Conservation (phyloP, 2,888 invertebrate genomes). For the Girardia tigrina region DNA sequence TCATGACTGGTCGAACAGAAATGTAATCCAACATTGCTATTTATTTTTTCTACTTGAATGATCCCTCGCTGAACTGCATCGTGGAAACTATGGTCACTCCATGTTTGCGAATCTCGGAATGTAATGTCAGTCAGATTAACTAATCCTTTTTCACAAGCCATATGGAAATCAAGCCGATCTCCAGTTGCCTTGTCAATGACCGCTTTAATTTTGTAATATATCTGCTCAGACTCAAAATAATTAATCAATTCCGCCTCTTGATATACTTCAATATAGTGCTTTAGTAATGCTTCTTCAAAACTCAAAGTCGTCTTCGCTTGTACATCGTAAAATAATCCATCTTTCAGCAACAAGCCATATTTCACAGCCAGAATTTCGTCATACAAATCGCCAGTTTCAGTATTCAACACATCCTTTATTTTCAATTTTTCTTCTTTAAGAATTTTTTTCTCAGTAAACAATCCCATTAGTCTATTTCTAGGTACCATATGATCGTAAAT, state of each 20-base stretch:
- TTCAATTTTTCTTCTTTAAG: background rate
- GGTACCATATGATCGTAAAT: background rate
- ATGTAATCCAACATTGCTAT: background rate
- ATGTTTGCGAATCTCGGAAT: background rate
- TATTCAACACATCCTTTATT: background rate
- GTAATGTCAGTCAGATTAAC: background rate
- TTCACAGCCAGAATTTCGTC: background rate
- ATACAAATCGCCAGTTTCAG: background rate
- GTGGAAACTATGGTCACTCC: background rate
- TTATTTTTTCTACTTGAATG: background rate
- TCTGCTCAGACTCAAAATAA: background rate
- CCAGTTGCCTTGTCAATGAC: background rate
- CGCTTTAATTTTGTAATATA: background rate
- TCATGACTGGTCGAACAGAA: background rate
- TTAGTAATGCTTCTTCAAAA: background rate
- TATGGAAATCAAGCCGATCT: background rate
- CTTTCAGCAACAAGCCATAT: background rate
- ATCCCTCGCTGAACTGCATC: background rate
- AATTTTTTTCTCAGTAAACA: background rate
- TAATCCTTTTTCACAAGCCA: background rate
- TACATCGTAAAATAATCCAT: background rate
- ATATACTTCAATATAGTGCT: slow-evolving; percentile 1
- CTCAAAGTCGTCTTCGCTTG: background rate
- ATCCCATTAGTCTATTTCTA: background rate
- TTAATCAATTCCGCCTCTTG: background rate